Percentiles rank a stretch among this genome's conserved stretches.
phyloP scores from a whole-genome alignment of 2,797 vertebrate species.

The Silurus aristotelis region DNA sequence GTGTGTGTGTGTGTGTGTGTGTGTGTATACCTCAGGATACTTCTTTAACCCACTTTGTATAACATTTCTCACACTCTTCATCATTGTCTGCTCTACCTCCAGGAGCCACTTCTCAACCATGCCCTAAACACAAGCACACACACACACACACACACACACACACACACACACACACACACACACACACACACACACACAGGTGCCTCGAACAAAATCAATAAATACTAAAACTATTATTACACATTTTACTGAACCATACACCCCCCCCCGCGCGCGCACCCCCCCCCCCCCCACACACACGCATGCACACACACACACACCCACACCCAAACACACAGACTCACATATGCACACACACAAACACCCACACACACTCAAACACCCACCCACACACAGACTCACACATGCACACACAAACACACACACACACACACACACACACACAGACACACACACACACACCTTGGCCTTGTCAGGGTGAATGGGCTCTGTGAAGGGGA shows the following conservation, averaged over 20 bases:
- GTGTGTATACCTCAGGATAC: constrained; percentile 78
- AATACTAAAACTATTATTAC: background rate
- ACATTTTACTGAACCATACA: background rate
- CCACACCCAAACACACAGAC: too few species aligned
- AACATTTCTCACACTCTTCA: constrained; percentile 81
- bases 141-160: constrained; percentile 22
- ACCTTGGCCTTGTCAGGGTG: constrained; percentile 82
- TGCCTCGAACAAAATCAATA: too few species aligned
- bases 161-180: constrained; percentile 21
- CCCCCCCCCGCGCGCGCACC: too few species aligned
- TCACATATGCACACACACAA: too few species aligned
- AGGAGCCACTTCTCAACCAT: constrained; percentile 96
- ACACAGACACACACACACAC: background rate
- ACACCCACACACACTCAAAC: too few species aligned
- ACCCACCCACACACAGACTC: background rate
- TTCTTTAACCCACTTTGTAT: constrained; percentile 77
- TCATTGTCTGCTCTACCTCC: constrained; percentile 88
- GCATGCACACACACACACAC: too few species aligned
- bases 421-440: constrained; percentile 6
- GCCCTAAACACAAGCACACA: constrained; percentile 71
- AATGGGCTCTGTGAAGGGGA: constrained; percentile 82
- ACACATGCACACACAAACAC: background rate
- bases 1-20: constrained; percentile 26
- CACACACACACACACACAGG: constrained; percentile 11
- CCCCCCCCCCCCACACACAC: too few species aligned